These are phyloP conservation scores for Tenthredo mesomela DNA, from an alignment of 2,888 invertebrate genomes.

Conservation along the genomic window DNA sequence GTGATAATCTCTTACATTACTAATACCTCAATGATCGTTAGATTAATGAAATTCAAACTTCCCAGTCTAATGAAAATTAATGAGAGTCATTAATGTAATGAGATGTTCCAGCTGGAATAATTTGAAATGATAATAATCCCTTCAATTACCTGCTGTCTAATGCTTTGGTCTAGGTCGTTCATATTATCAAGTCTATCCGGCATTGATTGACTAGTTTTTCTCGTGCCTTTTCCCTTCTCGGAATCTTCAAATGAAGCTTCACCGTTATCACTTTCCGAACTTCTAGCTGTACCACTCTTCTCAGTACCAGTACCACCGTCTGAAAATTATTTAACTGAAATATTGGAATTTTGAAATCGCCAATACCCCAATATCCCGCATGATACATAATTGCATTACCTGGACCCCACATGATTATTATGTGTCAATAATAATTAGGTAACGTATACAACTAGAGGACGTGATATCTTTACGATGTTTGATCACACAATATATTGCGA, in stretches of 20 bases:
- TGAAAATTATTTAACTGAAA: background rate
- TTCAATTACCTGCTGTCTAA: constrained; percentile 67
- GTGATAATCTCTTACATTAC: background rate
- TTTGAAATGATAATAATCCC: background rate
- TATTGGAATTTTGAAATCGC: background rate
- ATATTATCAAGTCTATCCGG: constrained; percentile 85
- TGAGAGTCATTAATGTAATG: background rate
- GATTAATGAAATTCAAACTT: background rate
- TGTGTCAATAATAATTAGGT: no score
- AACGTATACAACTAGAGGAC: no score
- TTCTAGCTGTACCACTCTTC: background rate
- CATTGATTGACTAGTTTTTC: constrained; percentile 88
- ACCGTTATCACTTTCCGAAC: background rate
- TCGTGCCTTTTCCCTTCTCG: constrained; percentile 76
- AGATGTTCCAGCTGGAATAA: background rate
- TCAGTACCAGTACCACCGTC: background rate
- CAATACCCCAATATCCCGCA: background rate
- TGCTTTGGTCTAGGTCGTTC: constrained; percentile 80
- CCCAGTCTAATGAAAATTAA: background rate
- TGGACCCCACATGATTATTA: no score
- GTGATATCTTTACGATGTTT: no score
- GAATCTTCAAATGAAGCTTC: constrained; percentile 53
- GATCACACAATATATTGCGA: no score
- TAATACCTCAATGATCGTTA: background rate
- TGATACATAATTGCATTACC: no score